These are phyloP conservation scores for Euura saliciscinereae DNA, from an alignment of 1,140 invertebrate genomes.

Conservation along the genomic window DNA sequence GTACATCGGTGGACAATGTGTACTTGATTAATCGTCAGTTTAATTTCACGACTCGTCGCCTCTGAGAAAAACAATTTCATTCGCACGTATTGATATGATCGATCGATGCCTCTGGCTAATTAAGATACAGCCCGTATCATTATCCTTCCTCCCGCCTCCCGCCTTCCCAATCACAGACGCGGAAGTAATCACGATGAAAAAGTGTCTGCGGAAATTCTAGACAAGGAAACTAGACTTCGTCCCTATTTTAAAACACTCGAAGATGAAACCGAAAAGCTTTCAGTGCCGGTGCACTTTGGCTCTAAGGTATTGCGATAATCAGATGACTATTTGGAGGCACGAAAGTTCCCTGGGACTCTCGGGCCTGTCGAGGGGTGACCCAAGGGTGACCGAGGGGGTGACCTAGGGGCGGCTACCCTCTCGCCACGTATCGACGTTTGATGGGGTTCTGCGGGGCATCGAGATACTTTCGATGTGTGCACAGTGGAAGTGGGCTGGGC, in stretches of 20 bases:
- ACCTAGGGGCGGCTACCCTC: background rate
- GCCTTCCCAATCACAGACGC: too few species aligned
- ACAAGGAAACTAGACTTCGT: too few species aligned
- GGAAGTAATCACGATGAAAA: too few species aligned
- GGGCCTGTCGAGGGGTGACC: background rate
- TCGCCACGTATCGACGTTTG: conserved; percentile 6
- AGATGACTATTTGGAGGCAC: background rate
- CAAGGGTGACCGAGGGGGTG: background rate
- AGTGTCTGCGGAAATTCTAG: too few species aligned
- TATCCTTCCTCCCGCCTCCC: too few species aligned
- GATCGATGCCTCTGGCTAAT: background rate
- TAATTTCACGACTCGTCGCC: background rate
- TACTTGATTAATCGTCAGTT: background rate
- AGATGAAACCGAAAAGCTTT: too few species aligned
- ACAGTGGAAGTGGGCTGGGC: too few species aligned
- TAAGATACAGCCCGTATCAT: too few species aligned
- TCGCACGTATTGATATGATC: conserved; percentile 1
- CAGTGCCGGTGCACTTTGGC: too few species aligned
- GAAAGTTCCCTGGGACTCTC: background rate
- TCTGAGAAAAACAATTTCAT: conserved; percentile 2
- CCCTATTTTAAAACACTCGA: too few species aligned
- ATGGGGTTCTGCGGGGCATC: conserved; percentile 4
- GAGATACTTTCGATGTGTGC: background rate
- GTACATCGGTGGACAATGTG: too few species aligned
- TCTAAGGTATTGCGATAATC: background rate